A percentile compares a stretch with the other conserved stretches of the same genome.
Evolutionary conservation across 30 jellyfish, hydroid and myxozoan genomes (phyloP).

Genomic region (Catostylus mosaicus): DNA sequence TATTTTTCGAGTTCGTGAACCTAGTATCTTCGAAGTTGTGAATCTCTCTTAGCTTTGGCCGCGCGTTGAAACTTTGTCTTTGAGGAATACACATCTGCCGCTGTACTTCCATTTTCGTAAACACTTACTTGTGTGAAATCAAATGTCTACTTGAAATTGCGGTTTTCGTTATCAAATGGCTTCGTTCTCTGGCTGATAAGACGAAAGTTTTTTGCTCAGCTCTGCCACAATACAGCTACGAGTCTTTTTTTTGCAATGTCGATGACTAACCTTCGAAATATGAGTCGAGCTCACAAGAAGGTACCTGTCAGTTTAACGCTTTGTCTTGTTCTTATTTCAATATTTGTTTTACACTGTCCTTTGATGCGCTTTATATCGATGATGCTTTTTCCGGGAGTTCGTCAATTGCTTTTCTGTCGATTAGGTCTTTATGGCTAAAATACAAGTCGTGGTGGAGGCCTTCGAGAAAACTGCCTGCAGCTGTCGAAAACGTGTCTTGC

Average conservation of each 20-base stretch:
- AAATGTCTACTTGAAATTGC: neutral
- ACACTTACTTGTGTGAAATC: too few relatives aligned
- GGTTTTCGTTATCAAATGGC: neutral
- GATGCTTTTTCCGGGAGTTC: neutral
- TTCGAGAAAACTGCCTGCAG: neutral
- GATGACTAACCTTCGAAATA: neutral
- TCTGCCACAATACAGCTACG: too few relatives aligned
- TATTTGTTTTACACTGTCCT: neutral
- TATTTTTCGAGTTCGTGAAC: neutral
- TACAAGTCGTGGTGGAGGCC: too few relatives aligned
- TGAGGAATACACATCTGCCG: neutral
- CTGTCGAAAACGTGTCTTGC: neutral
- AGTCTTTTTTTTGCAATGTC: too few relatives aligned
- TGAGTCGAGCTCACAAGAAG: constrained; percentile 16
- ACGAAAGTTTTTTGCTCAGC: too few relatives aligned
- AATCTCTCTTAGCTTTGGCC: constrained; percentile 63
- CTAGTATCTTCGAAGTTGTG: constrained; percentile 38
- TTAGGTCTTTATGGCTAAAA: neutral
- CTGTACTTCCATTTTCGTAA: constrained; percentile 7
- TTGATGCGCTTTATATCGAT: neutral
- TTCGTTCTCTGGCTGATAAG: neutral
- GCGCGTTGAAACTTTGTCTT: neutral
- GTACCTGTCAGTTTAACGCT: neutral
- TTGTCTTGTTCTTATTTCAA: neutral
- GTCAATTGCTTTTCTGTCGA: constrained; percentile 11